Conservation (phyloP, 2,888 invertebrate species). For the Vannuccia rotundouncinata region DNA sequence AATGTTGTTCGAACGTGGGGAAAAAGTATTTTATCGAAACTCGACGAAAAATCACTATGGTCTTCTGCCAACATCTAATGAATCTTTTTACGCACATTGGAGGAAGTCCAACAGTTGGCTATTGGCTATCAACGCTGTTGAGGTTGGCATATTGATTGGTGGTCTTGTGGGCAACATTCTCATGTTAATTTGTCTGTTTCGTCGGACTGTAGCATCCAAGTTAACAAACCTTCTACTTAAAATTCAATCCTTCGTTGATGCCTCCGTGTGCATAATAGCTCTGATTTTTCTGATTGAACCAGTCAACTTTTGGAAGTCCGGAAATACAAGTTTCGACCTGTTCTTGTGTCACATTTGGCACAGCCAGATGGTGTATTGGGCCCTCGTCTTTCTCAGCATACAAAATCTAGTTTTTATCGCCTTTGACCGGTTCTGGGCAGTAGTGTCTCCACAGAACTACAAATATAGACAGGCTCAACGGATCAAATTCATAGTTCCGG, state of each 20-base stretch:
- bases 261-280: not conserved
- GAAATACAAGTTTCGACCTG: not conserved
- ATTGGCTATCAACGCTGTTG: not conserved
- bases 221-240: not conserved
- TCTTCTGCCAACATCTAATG: not conserved
- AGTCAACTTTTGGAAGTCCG: not conserved
- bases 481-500: not conserved
- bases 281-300: not conserved
- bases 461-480: not conserved
- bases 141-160: not conserved
- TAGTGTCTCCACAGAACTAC: not conserved
- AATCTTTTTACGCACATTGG: not conserved
- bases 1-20: too few relatives aligned
- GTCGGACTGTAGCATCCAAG: not conserved
- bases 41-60: too few relatives aligned
- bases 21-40: too few relatives aligned
- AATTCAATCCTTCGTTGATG: conserved; percentile 8
- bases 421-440: conserved; percentile 16
- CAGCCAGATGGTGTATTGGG: conserved; percentile 5
- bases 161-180: not conserved
- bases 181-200: not conserved
- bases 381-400: not conserved
- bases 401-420: conserved; percentile 13
- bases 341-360: not conserved
- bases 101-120: not conserved